Evolutionary conservation across 2,888 invertebrate genomes (phyloP).

Genomic region (Agelastica alni): DNA sequence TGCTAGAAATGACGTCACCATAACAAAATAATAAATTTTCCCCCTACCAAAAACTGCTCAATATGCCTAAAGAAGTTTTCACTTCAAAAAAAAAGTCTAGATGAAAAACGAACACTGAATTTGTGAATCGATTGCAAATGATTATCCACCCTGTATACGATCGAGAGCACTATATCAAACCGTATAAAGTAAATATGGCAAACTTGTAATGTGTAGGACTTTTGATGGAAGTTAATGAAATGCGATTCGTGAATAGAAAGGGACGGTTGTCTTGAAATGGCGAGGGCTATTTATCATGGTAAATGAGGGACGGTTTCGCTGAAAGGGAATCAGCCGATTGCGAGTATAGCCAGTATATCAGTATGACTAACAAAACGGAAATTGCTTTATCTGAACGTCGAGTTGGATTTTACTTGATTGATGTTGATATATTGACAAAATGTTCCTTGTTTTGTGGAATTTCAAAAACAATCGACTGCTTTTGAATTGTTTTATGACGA

Average conservation of each 20-base stretch:
- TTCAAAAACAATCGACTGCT: too few species aligned
- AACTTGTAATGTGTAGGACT: constrained; percentile 19
- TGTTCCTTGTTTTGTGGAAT: not conserved
- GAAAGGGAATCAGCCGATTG: constrained; percentile 24
- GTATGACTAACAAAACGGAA: constrained; percentile 28
- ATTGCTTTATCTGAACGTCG: constrained; percentile 28
- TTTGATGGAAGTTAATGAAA: constrained; percentile 29
- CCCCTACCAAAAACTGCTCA: too few species aligned
- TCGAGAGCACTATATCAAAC: constrained; percentile 18
- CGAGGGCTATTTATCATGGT: constrained; percentile 35
- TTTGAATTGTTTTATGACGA: too few species aligned
- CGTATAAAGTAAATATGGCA: constrained; percentile 18
- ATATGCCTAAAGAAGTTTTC: too few species aligned
- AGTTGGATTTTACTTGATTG: not conserved
- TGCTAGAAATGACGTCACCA: too few species aligned
- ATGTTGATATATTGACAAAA: not conserved
- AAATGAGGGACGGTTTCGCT: constrained; percentile 33
- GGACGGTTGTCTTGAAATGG: constrained; percentile 27
- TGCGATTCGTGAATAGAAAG: constrained; percentile 31
- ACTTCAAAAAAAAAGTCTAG: too few species aligned
- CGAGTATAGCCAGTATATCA: constrained; percentile 14
- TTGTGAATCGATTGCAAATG: too few species aligned
- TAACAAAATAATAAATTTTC: too few species aligned
- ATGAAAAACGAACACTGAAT: too few species aligned
- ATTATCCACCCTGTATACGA: not conserved